These are phyloP conservation scores for Dasyprocta punctata DNA, from an alignment of 2,113 vertebrate genomes.

Conservation along the genomic window DNA sequence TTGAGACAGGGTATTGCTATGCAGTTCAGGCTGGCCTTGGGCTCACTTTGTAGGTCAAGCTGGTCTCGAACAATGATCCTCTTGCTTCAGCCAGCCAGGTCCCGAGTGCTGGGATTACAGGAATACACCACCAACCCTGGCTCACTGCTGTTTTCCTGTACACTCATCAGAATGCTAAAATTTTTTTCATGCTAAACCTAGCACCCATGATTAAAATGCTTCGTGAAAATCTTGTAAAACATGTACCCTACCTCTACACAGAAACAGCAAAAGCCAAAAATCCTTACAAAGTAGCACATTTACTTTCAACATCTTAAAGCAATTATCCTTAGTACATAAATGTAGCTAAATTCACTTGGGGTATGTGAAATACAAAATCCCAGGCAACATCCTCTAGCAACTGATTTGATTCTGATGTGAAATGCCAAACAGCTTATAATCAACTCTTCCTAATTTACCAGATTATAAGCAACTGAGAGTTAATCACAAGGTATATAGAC, in stretches of 20 bases:
- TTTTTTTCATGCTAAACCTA: background rate
- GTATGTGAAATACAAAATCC: background rate
- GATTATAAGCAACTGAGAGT: background rate
- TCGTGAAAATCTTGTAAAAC: background rate
- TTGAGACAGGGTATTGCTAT: too few relatives aligned
- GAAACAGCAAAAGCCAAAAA: background rate
- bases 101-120: too few relatives aligned
- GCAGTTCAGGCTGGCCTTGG: too few relatives aligned
- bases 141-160: background rate
- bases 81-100: too few relatives aligned
- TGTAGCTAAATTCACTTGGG: background rate
- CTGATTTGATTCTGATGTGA: background rate
- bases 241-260: background rate
- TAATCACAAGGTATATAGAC: background rate
- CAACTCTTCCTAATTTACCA: background rate
- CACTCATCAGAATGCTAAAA: background rate
- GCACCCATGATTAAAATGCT: background rate
- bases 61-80: too few relatives aligned
- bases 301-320: slow-evolving; percentile 33
- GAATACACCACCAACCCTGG: too few relatives aligned
- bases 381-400: background rate
- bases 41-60: too few relatives aligned
- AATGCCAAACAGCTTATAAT: slow-evolving; percentile 25
- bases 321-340: background rate
- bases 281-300: background rate